Percentiles rank a stretch among this genome's conserved stretches.
phyloP scores from a whole-genome alignment of 2,888 invertebrate genomes.

The Drosophila eohydei region DNA sequence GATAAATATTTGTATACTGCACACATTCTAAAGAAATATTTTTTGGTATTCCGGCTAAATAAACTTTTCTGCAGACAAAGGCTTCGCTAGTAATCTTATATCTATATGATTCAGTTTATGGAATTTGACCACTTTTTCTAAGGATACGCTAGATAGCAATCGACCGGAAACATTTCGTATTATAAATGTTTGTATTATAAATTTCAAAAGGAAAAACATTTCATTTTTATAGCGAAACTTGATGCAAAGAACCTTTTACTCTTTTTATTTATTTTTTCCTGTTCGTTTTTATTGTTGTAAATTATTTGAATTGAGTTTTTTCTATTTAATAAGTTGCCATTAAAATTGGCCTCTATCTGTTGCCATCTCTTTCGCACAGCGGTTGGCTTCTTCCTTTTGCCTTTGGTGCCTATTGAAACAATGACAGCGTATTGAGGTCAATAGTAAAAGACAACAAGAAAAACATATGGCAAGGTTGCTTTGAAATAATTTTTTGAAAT shows the following conservation, averaged over 20 bases:
- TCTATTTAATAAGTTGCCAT: constrained; percentile 68
- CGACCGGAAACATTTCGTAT: constrained; percentile 15
- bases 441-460: constrained; percentile 74
- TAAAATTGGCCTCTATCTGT: constrained; percentile 43
- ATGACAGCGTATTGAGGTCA: constrained; percentile 74
- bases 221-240: constrained; percentile 11
- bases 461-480: constrained; percentile 80
- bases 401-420: constrained; percentile 70
- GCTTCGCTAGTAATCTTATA: not conserved
- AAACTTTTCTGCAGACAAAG: not conserved
- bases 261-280: constrained; percentile 17
- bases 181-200: constrained; percentile 10
- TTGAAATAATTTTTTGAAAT: constrained; percentile 76
- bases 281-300: constrained; percentile 19
- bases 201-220: constrained; percentile 18
- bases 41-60: not conserved
- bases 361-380: not conserved
- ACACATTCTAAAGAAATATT: not conserved
- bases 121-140: not conserved
- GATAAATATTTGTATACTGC: not conserved
- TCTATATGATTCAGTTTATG: not conserved
- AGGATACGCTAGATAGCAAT: not conserved
- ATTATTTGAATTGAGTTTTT: constrained; percentile 46
- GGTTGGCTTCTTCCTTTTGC: not conserved
- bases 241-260: constrained; percentile 9